Base-by-base conservation (phyloP, 2,797 vertebrate genomes). In the Microctenopoma stevenorrisi region DNA sequence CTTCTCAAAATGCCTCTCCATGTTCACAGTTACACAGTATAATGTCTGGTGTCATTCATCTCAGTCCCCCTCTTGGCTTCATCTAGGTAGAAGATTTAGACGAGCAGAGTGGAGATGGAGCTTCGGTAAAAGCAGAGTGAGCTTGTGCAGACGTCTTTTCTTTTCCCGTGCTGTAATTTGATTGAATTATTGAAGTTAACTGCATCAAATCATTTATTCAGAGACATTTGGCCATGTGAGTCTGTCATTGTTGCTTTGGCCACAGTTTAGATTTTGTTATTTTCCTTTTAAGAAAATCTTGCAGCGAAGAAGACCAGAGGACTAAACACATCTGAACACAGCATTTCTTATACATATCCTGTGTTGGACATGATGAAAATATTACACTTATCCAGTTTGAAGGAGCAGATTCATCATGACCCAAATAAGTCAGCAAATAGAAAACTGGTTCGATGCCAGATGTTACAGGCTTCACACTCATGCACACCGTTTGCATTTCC, bases 31-130 rank as follows among this genome's bases (percentile, higher is more conserved):
- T 84, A 68, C 78, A 69, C 72, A 47, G 69, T 64, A 52, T 74
- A 76, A 85, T 52, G 81, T 75, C 71, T 71, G 16, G 1, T 78
- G 87, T 66, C 88, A 85, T 78, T 91, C 72, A 79, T 69, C 72
- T 35, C 16, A 9, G 64, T 59, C 55, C 77, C 68, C 64, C 49
- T 40, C 28, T 42, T 42, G 14, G 46, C 49, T 75, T 60, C 55
- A 64, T 46, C 22, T 15, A 13, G 37, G 62, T 43, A 44, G 35
- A 37, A 33, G 46, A 56, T 69, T 22, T 22, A 37, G 63, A 68
- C 15, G 28, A 50, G 60, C 47, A 43, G n/a, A 37, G 14, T 3
- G 22, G 22, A 64, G 33, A 57, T 22, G 3, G 5, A 53, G 37
- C 46, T 62, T 35, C 16, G 16, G 12, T 37, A 8, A 46, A 46